These are phyloP conservation scores for Brenthis ino DNA, from an alignment of 2,888 invertebrate genomes.

Conservation along the genomic window DNA sequence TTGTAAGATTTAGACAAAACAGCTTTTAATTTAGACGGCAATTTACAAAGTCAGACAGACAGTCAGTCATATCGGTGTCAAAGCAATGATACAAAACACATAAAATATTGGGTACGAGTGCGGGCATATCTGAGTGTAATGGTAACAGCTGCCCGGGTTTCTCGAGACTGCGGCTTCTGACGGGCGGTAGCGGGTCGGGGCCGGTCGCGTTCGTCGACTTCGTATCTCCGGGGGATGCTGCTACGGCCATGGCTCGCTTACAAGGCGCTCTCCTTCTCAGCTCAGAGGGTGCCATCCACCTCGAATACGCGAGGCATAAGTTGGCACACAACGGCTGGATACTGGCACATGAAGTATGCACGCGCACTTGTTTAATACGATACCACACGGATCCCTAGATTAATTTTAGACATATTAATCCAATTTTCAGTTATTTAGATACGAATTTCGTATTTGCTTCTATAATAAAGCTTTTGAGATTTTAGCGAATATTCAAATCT, in stretches of 20 bases:
- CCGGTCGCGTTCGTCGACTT: conserved; percentile 99
- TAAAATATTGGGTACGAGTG: conserved; percentile 59
- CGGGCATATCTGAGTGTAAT: conserved; percentile 72
- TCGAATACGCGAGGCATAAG: conserved; percentile 99
- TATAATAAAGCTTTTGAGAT: conserved; percentile 1
- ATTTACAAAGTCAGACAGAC: conserved; percentile 2
- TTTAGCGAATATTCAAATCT: conserved; percentile 23
- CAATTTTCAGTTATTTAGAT: conserved; percentile 5
- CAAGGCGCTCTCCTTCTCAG: conserved; percentile 98
- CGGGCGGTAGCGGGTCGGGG: conserved; percentile 84
- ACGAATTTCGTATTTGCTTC: conserved; percentile 5
- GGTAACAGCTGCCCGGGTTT: conserved; percentile 98
- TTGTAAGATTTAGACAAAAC: conserved; percentile 26
- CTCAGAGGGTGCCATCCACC: conserved; percentile 98
- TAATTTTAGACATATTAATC: background rate
- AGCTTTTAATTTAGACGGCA: conserved; percentile 21
- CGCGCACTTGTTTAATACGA: conserved; percentile 56
- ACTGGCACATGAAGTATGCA: conserved; percentile 81
- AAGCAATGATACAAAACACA: conserved; percentile 33
- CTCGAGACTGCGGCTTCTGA: conserved; percentile 97
- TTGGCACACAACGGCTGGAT: conserved; percentile 90
- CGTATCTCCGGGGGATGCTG: conserved; percentile 94
- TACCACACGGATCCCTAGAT: conserved; percentile 38
- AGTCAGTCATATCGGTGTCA: conserved; percentile 2
- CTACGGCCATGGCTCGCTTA: conserved; percentile 95